phyloP scores from a whole-genome alignment of 2,888 invertebrate genomes.

The Andricus curvator region DNA sequence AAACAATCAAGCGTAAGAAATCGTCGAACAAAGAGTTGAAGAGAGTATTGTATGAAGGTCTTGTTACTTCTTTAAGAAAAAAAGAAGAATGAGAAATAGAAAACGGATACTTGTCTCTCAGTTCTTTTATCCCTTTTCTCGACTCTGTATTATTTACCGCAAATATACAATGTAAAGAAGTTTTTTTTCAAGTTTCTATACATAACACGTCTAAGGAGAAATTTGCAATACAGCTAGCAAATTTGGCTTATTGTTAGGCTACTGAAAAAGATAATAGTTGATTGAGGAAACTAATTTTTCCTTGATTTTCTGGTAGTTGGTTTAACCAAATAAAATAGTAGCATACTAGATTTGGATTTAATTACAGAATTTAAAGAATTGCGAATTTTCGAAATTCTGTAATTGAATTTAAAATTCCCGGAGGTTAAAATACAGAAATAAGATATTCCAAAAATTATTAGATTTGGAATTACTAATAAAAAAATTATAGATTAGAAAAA shows the following conservation, averaged over 20 bases:
- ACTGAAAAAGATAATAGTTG: too few species aligned
- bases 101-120: constrained; percentile 30
- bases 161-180: not conserved
- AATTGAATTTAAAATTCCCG: too few species aligned
- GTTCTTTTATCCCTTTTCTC: constrained; percentile 2
- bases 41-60: constrained; percentile 71
- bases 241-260: not conserved
- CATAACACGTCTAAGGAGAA: not conserved
- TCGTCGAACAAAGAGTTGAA: constrained; percentile 52
- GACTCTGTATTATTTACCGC: not conserved
- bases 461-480: too few species aligned
- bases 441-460: too few species aligned
- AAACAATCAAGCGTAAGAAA: constrained; percentile 47
- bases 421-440: too few species aligned
- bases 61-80: constrained; percentile 68
- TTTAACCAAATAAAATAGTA: too few species aligned
- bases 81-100: constrained; percentile 53
- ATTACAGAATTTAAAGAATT: too few species aligned
- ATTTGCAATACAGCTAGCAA: too few species aligned
- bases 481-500: not conserved
- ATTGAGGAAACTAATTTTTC: too few species aligned
- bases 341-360: too few species aligned
- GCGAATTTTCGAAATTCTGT: too few species aligned
- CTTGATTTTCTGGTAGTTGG: too few species aligned
- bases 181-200: not conserved